Evolutionary conservation across 2,888 invertebrate genomes (phyloP), one percentile per base, ranked within the genome.

Genomic region (Stenodera caucasica): DNA sequence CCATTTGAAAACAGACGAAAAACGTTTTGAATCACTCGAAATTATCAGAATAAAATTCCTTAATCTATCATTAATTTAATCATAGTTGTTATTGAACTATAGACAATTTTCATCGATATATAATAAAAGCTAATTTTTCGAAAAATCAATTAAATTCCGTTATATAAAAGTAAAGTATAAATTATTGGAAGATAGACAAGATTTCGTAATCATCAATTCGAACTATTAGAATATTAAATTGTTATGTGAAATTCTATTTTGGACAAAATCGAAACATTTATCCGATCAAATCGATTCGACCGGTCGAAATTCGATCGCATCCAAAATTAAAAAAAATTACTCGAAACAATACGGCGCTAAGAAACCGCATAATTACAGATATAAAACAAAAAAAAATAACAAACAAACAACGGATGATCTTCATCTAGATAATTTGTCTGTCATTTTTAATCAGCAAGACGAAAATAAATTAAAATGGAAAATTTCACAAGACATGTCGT

Each of bases 1-100:
- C 15, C 7, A 2, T 15, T 1, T 2, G 15, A 9, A 35, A 35
- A 15, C 37, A 2, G 2, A 18, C 2, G 37, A 15, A 40, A 40
- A 18, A 9, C 37, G 9, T 18, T 14, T 2, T 3, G 14, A 33
- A 33, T n/a, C n/a, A n/a, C n/a, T n/a, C n/a, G n/a, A 12, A 35
- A n/a, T 35, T 35, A 14, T 40, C 18, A 8, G 37, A 15, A 35
- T 35, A 35, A 14, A n/a, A 35, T n/a, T 14, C n/a, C 0, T n/a
- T 6, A 35, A 40, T 40, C 18, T 40, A 40, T 40, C 9, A 40
- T 40, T 40, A 40, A 40, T 40, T 40, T 40, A 40, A 40, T 40
- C 3, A 40, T 18, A 15, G 37, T 40, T 15, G 8, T n/a, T n/a
- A n/a, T n/a, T n/a, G n/a, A n/a, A n/a, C n/a, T n/a, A n/a, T n/a